Base-by-base conservation (phyloP, 1,140 invertebrate species). In the Tetramorium alpestre region DNA sequence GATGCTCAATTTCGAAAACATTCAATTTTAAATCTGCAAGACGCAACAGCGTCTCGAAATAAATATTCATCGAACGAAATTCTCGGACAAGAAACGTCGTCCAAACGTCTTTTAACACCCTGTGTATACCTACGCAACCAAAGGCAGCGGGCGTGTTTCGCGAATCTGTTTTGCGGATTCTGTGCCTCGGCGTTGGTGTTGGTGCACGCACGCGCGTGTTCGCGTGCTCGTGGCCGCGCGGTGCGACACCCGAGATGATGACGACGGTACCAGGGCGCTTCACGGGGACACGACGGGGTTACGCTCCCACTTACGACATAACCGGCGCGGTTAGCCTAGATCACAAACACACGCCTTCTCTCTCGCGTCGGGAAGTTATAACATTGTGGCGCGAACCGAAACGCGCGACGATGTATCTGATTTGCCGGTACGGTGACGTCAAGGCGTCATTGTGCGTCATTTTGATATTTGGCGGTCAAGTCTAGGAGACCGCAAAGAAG, bases 261-360 rank as follows among this genome's bases (percentile, higher is more conserved):
- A 60, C 76, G 76, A 80, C 75, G 85, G 38, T 73, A 90, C 56
- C 87, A 18, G 73, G 47, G 77, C 76, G 85, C 87, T 84, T 88
- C 77, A 70, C 78, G 69, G 62, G 47, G 65, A 86, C 77, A 60
- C 25, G 78, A 89, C 67, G 80, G 62, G 78, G 78, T 90, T 87
- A 89, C 16, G 85, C 77, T 89, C 85, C 85, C 85, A 90, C 89
- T 89, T 87, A 64, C 49, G 65, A 75, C 58, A 88, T 60, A 60
- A 76, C 56, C 76, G 76, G 54, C 88, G 47, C 80, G 67, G 88
- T 90, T 90, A 89, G 85, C 78, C 89, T 90, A 87, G 76, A 90
- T 89, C 85, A 76, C 65, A 77, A 47, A 67, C 47, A 70, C n/a
- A 56, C 47, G 16, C 72, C n/a, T 64, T 82, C 69, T 87, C 70